Conservation (phyloP, 2,888 invertebrate species). For the Acanthococcus lagerstroemiae region DNA sequence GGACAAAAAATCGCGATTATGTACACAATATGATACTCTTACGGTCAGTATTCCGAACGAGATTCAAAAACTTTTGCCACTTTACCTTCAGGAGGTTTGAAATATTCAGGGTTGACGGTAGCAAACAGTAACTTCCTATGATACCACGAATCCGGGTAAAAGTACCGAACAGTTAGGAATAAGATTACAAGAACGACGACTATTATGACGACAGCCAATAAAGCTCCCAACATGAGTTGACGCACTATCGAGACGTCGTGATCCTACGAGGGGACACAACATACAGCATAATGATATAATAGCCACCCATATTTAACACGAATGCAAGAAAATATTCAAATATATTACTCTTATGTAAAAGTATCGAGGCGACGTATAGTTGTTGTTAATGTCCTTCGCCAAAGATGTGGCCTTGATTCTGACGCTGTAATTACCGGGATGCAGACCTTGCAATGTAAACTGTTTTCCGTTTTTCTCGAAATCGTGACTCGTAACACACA, state of each 20-base stretch:
- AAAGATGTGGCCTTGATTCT: conserved; percentile 66
- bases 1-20: no score
- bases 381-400: conserved; percentile 58
- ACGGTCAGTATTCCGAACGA: no score
- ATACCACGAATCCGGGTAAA: conserved; percentile 18
- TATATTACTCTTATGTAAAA: conserved; percentile 51
- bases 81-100: conserved; percentile 27
- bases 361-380: conserved; percentile 50
- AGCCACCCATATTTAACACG: no score
- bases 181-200: neutral
- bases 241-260: neutral
- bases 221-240: conserved; percentile 2
- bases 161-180: neutral
- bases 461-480: conserved; percentile 47
- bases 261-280: neutral
- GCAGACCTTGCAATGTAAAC: conserved; percentile 50
- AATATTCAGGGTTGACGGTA: conserved; percentile 26
- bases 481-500: conserved; percentile 59
- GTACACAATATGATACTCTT: neutral
- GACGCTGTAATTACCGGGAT: conserved; percentile 73
- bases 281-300: neutral
- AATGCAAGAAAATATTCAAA: no score
- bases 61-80: no score
- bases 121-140: conserved; percentile 16
- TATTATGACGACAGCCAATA: conserved; percentile 3